Conservation (phyloP, 2,797 vertebrate genomes). For the Peromyscus attwateri region DNA sequence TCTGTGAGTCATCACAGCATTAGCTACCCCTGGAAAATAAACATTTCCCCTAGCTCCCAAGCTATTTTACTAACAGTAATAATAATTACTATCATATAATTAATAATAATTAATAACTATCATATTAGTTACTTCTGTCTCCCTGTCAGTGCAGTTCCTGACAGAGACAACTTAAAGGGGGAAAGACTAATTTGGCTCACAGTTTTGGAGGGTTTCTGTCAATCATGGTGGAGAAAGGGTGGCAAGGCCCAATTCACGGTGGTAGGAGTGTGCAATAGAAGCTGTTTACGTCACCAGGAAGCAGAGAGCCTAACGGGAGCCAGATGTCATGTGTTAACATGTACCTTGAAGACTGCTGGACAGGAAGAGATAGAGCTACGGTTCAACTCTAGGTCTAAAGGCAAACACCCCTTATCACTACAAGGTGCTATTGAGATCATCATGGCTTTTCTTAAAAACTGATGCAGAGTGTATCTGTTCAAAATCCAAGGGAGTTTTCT, state of each 20-base stretch:
- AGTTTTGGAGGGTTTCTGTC: neutral
- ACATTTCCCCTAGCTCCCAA: neutral
- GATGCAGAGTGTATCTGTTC: neutral
- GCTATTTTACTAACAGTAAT: neutral
- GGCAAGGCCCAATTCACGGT: neutral
- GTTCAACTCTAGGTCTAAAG: slow-evolving; percentile 13
- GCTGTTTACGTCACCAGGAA: neutral
- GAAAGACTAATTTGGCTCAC: neutral
- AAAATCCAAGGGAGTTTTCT: slow-evolving; percentile 32
- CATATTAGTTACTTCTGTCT: neutral
- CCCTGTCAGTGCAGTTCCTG: neutral
- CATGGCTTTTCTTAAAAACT: slow-evolving; percentile 41
- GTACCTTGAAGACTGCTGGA: neutral
- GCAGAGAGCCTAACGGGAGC: neutral
- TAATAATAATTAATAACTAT: neutral
- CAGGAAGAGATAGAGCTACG: neutral
- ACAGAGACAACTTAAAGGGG: neutral
- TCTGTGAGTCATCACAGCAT: neutral
- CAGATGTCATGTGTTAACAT: neutral
- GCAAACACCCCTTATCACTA: neutral
- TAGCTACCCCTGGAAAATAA: slow-evolving; percentile 17
- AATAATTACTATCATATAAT: neutral
- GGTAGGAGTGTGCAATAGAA: neutral
- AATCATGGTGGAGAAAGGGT: neutral
- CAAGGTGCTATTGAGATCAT: neutral